Evolutionary conservation across 2,797 vertebrate species (phyloP).

Genomic region (Sebastes hubbsi): DNA sequence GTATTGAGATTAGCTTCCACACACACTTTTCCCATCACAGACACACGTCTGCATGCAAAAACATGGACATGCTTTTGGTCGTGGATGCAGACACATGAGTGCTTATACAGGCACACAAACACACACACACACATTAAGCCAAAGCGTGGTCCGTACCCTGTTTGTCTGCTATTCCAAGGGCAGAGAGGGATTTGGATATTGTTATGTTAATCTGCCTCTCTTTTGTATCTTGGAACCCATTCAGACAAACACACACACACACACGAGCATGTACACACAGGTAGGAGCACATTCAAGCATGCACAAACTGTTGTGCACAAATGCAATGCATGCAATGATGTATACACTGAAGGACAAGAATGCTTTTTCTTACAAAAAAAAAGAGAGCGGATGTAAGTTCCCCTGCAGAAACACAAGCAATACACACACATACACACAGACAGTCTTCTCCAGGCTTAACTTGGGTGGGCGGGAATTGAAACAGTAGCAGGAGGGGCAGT

Average conservation of each 20-base stretch:
- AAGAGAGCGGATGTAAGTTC: not conserved
- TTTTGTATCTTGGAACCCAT: conserved; percentile 47
- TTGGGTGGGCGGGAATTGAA: conserved; percentile 46
- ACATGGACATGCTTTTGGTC: not conserved
- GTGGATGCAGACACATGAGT: not conserved
- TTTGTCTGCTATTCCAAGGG: conserved; percentile 52
- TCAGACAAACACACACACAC: not conserved
- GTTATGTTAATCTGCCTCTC: conserved; percentile 66
- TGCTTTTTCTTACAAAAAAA: not conserved
- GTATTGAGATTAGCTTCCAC: conserved; percentile 51
- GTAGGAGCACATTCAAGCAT: not conserved
- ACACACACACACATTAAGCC: conserved; percentile 1
- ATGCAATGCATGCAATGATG: not conserved
- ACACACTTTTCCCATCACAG: conserved; percentile 14
- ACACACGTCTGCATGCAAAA: not conserved
- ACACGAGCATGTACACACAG: not conserved
- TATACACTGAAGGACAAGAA: not conserved
- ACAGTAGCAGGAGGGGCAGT: conserved; percentile 38
- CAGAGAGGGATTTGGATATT: conserved; percentile 64
- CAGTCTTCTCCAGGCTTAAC: conserved; percentile 31
- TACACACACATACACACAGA: not conserved
- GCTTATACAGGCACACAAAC: not conserved
- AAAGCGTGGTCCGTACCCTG: conserved; percentile 6
- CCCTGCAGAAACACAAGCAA: not conserved
- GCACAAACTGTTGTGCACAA: not conserved